Conservation (phyloP, 1,140 invertebrate genomes). For the Calliphora vicina region DNA sequence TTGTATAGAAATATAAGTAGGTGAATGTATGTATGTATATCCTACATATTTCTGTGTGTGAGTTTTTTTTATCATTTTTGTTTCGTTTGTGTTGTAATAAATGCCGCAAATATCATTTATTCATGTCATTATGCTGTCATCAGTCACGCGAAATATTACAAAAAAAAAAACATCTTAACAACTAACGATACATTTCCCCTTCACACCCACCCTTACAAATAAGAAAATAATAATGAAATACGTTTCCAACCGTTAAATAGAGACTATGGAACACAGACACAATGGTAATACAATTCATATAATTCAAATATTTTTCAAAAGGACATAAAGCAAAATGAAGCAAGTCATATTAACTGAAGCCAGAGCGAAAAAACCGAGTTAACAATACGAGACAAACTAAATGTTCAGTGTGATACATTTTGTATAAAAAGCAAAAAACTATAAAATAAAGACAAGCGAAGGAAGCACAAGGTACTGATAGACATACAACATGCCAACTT, state of each 20-base stretch:
- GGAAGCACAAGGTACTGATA: background rate
- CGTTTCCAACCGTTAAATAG: background rate
- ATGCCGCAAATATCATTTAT: constrained; percentile 50
- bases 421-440: background rate
- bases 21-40: background rate
- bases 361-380: background rate
- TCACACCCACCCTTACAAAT: background rate
- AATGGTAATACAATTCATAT: background rate
- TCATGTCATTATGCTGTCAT: constrained; percentile 58
- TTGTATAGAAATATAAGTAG: background rate
- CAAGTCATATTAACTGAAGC: too few relatives aligned
- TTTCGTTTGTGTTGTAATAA: background rate
- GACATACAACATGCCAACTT: constrained; percentile 49
- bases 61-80: background rate
- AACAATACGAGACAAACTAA: background rate
- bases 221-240: background rate
- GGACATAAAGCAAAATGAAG: background rate
- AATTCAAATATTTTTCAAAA: background rate
- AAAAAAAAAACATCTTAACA: constrained; percentile 2
- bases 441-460: background rate
- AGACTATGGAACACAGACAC: background rate
- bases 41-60: background rate
- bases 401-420: background rate
- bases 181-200: constrained; percentile 31
- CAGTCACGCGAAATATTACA: constrained; percentile 61